Base-by-base conservation (phyloP, 2,888 invertebrate species). In the Leucania comma region DNA sequence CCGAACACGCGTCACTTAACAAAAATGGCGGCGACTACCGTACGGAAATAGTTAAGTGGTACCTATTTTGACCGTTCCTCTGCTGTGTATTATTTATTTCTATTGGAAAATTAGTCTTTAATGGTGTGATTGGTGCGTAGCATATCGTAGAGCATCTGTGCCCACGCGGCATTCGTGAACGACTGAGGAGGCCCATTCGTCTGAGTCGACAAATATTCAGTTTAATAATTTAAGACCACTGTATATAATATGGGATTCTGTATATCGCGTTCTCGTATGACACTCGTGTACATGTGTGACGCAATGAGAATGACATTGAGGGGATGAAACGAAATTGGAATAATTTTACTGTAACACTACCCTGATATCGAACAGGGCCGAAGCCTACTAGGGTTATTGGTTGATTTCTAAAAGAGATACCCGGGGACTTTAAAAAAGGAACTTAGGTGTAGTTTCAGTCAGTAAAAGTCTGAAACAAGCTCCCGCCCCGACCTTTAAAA, bases 61-160 rank as follows among this genome's bases (percentile, higher is more conserved):
- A 87, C 89, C 88, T 94, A 93, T 94, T 95, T 93, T 93, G 92
- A 92, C 93, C 90, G 90, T 88, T 90, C 87, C 89, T 89, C 88
- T 84, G 85, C 85, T 81, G 72, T 89, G 89, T 90, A 93, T 92
- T 94, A 93, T 94, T 93, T 95, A 94, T 93, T 94, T 95, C 91
- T 95, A 95, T 95, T 95, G 93, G 90, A 94, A 94, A 94, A 95
- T 95, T 93, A 93, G 93, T 84, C 91, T 91, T 88, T 93, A 93
- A 94, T 92, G 89, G 90, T 87, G 90, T 90, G 92, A 92, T 90
- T 91, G 90, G 90, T 89, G 89, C 88, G 90, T 91, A 89, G 87
- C 87, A 86, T 86, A 86, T 76, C 74, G 82, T 80, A 85, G 89
- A 90, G 88, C 90, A 89, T 87, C 88, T 89, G 87, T 88, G 89